Evolutionary conservation across 2,797 vertebrate species (phyloP).

Genomic region (Enteromius radiatus): DNA sequence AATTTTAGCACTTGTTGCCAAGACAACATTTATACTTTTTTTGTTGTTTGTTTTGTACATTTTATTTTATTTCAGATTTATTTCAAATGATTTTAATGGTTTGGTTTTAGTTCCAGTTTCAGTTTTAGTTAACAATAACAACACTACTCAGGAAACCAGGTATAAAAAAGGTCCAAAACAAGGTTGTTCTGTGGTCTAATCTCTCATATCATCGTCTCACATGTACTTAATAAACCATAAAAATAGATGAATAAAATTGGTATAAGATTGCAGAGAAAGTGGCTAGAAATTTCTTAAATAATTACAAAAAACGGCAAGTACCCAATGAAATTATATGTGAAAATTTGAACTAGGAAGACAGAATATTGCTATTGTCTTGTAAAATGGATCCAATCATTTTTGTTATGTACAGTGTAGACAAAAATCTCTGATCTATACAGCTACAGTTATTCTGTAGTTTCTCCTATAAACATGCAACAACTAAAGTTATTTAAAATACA

Average conservation of each 20-base stretch:
- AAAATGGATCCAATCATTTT: too few species aligned
- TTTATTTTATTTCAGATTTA: neutral
- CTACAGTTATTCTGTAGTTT: neutral
- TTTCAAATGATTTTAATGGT: neutral
- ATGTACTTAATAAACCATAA: too few species aligned
- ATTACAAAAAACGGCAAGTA: neutral
- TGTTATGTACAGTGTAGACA: too few species aligned
- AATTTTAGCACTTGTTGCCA: neutral
- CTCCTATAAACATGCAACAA: constrained; percentile 1
- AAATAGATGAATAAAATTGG: too few species aligned
- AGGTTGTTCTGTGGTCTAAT: neutral
- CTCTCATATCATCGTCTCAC: too few species aligned
- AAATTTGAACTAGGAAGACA: neutral
- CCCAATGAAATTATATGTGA: neutral
- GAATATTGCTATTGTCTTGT: neutral
- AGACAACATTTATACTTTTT: neutral
- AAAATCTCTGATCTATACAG: too few species aligned
- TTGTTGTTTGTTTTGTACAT: too few species aligned
- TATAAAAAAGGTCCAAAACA: neutral
- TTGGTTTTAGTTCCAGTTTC: neutral
- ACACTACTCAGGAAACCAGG: neutral
- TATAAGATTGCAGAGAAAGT: too few species aligned
- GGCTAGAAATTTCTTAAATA: too few species aligned
- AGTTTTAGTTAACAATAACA: neutral
- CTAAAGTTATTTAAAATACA: neutral